A percentile compares a stretch with the other conserved stretches of the same genome.
phyloP scores from a whole-genome alignment of 2,113 vertebrate species.

The Herpailurus yagouaroundi region DNA sequence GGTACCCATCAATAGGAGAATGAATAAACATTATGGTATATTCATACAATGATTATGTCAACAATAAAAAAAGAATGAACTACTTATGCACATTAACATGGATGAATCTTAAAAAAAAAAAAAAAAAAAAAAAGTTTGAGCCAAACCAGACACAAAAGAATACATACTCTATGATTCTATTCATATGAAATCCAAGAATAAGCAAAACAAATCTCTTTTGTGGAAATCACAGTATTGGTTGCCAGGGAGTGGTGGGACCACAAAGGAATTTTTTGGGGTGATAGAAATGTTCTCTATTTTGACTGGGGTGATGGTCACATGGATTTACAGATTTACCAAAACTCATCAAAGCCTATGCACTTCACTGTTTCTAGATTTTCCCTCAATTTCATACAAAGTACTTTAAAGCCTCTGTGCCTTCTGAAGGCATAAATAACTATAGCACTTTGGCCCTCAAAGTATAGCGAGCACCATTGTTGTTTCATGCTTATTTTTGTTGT shows the following conservation, averaged over 20 bases:
- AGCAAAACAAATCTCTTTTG: not conserved
- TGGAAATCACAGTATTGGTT: not conserved
- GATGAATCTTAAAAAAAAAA: not conserved
- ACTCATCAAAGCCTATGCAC: not conserved
- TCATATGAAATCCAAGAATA: not conserved
- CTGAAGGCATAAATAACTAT: not conserved
- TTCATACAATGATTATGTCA: not conserved
- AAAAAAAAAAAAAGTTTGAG: not conserved
- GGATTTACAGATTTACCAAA: not conserved
- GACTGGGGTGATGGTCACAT: not conserved
- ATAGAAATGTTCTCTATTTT: not conserved
- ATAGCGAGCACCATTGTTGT: not conserved
- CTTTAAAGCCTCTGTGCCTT: not conserved
- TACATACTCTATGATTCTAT: not conserved
- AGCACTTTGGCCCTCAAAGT: not conserved
- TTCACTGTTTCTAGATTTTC: not conserved
- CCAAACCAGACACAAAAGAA: conserved; percentile 4
- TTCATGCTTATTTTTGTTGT: not conserved
- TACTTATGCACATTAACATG: not conserved
- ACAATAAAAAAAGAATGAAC: not conserved
- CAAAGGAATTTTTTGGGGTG: not conserved
- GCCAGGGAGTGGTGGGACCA: not conserved
- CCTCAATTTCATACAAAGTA: not conserved
- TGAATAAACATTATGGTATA: not conserved
- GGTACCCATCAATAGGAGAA: not conserved